These are phyloP conservation scores for Pachypanchax playfairii DNA, from an alignment of 2,113 vertebrate genomes.

Conservation along the genomic window DNA sequence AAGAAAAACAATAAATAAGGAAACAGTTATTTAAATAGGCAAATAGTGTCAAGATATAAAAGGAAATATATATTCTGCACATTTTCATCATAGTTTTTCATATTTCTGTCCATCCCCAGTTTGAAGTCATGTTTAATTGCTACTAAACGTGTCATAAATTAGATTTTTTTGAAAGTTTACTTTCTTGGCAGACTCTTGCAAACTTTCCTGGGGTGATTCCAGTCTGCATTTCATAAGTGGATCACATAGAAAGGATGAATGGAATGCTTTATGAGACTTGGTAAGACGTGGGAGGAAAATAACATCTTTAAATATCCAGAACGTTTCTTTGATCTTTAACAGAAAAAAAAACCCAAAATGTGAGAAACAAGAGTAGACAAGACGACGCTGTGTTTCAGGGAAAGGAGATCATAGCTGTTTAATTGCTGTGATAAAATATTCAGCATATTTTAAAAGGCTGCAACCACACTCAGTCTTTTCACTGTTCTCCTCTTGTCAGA, in stretches of 20 bases:
- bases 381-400: conserved; percentile 7
- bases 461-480: conserved; percentile 33
- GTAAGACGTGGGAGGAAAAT: conserved; percentile 8
- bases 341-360: background rate
- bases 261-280: conserved; percentile 10
- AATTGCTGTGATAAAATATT: conserved; percentile 55
- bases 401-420: conserved; percentile 25
- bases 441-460: conserved; percentile 32
- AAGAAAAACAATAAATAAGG: too few species aligned
- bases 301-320: conserved; percentile 20
- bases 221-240: background rate
- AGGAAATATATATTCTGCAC: too few species aligned
- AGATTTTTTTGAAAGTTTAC: too few species aligned
- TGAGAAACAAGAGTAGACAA: conserved; percentile 1
- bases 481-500: conserved; percentile 6
- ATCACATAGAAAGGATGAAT: conserved; percentile 5
- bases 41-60: too few species aligned
- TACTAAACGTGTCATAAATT: conserved; percentile 8
- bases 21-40: too few species aligned
- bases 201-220: conserved; percentile 4
- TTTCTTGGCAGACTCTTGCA: background rate
- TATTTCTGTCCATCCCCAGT: conserved; percentile 15
- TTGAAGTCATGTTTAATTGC: conserved; percentile 15
- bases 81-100: background rate
- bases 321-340: conserved; percentile 15